phyloP scores from a whole-genome alignment of 2,113 vertebrate species.

The Salvelinus sp. region DNA sequence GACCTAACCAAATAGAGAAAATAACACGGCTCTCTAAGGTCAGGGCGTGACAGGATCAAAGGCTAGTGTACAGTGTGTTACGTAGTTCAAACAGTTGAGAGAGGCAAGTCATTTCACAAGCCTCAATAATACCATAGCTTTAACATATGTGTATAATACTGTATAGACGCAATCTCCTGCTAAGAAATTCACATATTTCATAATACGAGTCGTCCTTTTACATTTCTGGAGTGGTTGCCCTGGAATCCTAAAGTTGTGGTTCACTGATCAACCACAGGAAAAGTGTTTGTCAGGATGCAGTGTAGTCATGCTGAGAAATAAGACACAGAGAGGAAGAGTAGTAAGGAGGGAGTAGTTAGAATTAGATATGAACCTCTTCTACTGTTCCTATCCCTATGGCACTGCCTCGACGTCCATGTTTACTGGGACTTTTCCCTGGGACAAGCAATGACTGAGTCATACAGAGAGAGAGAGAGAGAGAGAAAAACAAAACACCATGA shows the following conservation, averaged over 20 bases:
- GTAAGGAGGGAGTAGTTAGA: slow-evolving; percentile 59
- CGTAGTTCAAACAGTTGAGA: too few species aligned
- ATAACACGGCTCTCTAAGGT: too few species aligned
- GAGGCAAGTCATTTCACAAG: too few species aligned
- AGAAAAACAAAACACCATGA: slow-evolving; percentile 59
- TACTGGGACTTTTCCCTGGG: slow-evolving; percentile 93
- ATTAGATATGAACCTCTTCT: slow-evolving; percentile 92
- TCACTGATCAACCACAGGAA: neutral
- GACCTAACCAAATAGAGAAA: too few species aligned
- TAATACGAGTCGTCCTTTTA: too few species aligned
- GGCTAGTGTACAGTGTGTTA: too few species aligned
- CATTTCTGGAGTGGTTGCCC: too few species aligned
- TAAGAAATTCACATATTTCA: too few species aligned
- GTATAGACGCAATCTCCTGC: too few species aligned
- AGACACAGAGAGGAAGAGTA: slow-evolving; percentile 31
- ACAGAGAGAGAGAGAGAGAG: slow-evolving; percentile 27
- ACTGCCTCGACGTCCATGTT: slow-evolving; percentile 97
- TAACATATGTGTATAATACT: too few species aligned
- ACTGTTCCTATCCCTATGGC: slow-evolving; percentile 99
- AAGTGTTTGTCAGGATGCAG: neutral
- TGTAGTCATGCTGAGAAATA: slow-evolving; percentile 38
- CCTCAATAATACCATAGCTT: too few species aligned
- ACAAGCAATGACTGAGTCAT: slow-evolving; percentile 93
- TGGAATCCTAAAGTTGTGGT: neutral
- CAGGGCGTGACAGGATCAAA: too few species aligned